These are phyloP conservation scores for Prionailurus viverrinus DNA, from an alignment of 2,113 vertebrate genomes.

Conservation along the genomic window DNA sequence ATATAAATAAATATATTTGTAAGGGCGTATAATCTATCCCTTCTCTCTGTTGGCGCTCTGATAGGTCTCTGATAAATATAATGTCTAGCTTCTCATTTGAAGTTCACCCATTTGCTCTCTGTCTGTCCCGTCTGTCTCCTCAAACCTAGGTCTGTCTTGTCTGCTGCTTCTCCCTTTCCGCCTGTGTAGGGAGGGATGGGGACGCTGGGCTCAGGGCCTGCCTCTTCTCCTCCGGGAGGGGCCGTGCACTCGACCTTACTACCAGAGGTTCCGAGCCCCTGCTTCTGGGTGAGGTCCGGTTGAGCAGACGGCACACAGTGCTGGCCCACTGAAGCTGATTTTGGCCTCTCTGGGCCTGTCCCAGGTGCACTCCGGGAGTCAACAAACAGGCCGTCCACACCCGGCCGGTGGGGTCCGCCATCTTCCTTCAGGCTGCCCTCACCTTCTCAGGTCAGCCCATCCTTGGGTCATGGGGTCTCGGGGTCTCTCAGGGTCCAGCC, in stretches of 20 bases:
- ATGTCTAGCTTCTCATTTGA: rapidly evolving
- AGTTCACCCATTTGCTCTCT: rapidly evolving
- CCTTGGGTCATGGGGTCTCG: rapidly evolving
- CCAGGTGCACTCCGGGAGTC: rapidly evolving
- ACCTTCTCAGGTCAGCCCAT: too few species aligned
- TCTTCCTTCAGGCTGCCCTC: background rate
- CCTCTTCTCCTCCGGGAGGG: background rate
- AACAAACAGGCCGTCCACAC: background rate
- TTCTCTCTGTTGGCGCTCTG: background rate
- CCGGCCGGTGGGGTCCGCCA: background rate
- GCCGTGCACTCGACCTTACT: rapidly evolving
- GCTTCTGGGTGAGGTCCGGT: background rate
- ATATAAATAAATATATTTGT: background rate
- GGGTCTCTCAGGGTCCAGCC: background rate
- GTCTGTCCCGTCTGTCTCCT: background rate
- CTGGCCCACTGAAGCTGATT: background rate
- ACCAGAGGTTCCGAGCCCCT: rapidly evolving
- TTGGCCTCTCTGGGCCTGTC: background rate
- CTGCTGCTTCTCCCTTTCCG: background rate
- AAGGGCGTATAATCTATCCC: too few species aligned
- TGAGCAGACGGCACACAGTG: background rate
- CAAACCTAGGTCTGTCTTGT: background rate
- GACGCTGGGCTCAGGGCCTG: background rate
- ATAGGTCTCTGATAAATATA: background rate
- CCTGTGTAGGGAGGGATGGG: too few species aligned